These are phyloP conservation scores for Rachycentron canadum DNA, from an alignment of 2,797 vertebrate genomes.

Conservation along the genomic window DNA sequence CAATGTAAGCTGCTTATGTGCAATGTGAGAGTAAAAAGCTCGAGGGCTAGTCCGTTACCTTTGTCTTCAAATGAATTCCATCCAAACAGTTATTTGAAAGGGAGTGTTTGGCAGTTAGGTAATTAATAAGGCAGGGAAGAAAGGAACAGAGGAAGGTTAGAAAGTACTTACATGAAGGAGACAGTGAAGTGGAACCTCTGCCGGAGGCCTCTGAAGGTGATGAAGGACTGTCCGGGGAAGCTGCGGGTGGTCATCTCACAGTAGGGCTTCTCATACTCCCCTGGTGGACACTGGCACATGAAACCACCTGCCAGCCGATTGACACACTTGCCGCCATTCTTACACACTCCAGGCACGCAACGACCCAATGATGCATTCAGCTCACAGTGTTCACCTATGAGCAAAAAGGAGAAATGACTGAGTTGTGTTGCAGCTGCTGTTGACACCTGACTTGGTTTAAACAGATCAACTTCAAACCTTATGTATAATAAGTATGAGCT, in stretches of 20 bases:
- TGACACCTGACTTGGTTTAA: not conserved
- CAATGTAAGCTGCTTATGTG: not conserved
- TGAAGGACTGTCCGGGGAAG: slow-evolving; percentile 95
- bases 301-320: slow-evolving; percentile 95
- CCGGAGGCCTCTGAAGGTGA: slow-evolving; percentile 96
- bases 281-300: slow-evolving; percentile 91
- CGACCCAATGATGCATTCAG: slow-evolving; percentile 90
- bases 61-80: not conserved
- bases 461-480: not conserved
- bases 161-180: slow-evolving; percentile 91
- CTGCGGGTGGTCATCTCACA: slow-evolving; percentile 97
- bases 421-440: not conserved
- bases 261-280: slow-evolving; percentile 93
- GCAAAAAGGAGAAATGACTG: not conserved
- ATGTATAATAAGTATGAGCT: not conserved
- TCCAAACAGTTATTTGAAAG: not conserved
- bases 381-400: slow-evolving; percentile 94
- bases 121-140: not conserved
- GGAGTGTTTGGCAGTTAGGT: not conserved
- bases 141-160: not conserved
- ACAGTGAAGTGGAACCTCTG: slow-evolving; percentile 98
- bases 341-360: slow-evolving; percentile 93
- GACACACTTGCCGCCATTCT: slow-evolving; percentile 94
- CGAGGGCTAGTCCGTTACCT: not conserved
- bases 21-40: not conserved